A percentile compares a stretch with the other conserved stretches of the same genome.
Conservation (phyloP, 1,140 invertebrate genomes). For the Dendrolimus punctatus region DNA sequence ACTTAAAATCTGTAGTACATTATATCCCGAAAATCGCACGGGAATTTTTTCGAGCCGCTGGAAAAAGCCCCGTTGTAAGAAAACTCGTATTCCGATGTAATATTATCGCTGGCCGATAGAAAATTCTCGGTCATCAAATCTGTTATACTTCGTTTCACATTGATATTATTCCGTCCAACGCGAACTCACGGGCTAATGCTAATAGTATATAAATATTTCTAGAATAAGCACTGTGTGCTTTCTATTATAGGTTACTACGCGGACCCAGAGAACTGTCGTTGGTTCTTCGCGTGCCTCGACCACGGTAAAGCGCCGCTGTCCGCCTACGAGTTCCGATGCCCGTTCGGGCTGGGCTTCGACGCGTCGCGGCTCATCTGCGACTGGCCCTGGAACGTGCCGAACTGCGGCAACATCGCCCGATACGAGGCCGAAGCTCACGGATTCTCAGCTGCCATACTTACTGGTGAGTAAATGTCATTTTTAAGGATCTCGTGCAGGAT, state of each 20-base stretch:
- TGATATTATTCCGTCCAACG: too few species aligned
- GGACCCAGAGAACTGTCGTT: constrained; percentile 87
- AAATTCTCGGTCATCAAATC: too few species aligned
- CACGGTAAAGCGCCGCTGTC: constrained; percentile 78
- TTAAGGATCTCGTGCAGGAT: too few species aligned
- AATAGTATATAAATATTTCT: constrained; percentile 3
- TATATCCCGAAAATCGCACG: too few species aligned
- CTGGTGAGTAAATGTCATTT: constrained; percentile 31
- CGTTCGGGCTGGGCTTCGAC: constrained; percentile 87
- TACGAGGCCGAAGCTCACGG: constrained; percentile 64
- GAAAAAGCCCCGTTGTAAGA: too few species aligned
- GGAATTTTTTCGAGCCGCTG: too few species aligned
- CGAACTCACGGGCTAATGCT: too few species aligned
- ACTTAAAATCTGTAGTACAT: too few species aligned
- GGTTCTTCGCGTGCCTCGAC: constrained; percentile 89
- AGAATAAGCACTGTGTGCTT: too few species aligned
- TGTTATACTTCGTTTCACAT: too few species aligned
- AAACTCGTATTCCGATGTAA: too few species aligned
- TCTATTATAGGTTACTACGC: constrained; percentile 78
- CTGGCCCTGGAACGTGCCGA: constrained; percentile 86
- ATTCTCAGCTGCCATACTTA: constrained; percentile 51
- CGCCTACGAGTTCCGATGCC: constrained; percentile 88
- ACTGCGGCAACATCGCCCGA: constrained; percentile 72
- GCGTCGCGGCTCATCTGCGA: constrained; percentile 81
- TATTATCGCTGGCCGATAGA: too few species aligned